Base-by-base conservation (phyloP, 2,113 vertebrate species). In the rabbit (Oryctolagus cuniculus) region DNA sequence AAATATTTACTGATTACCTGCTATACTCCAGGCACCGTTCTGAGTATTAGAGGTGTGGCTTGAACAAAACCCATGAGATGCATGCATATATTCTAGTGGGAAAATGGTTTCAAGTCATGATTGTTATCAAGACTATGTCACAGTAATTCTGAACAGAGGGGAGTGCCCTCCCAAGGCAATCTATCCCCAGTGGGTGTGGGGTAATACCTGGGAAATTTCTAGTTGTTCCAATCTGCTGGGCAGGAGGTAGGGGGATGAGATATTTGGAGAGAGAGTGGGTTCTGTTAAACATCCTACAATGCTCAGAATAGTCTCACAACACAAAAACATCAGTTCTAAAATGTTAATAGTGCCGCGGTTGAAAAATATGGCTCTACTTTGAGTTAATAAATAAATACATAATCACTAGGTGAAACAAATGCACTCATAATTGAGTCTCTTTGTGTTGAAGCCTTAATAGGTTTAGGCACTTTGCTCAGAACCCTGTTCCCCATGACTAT, bases 191-290 rank as follows among this genome's bases (percentile, higher is more conserved):
- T 2, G 17, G 55, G 25, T 34, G 12, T 8, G 13, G 9, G n/a
- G n/a, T 44, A 49, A 55, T 1, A 10, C 34, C 64, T 70, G 6
- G 5, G 29, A 84, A 38, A 63, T 38, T n/a, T 66, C 53, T 13
- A 5, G 6, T 38, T 58, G 44, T 22, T 11, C 17, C 53, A 73
- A 64, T 22, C 89, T 63, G 61, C 44, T 11, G 25, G 49, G n/a
- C 10, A 22, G 27, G n/a, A 17, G 8, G 19, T 17, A 5, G 0
- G 24, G 6, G 17, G 25, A 21, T 1, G 2, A 5, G 55, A n/a
- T 53, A 24, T 16, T n/a, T 31, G 27, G 8, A 31, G 24, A 31
- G 24, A 51, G 6, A 27, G 49, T 11, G 9, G 38, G 13, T 25
- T 17, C 38, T 51, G 66, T 24, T 74, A 27, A n/a, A 25, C 4